These are phyloP conservation scores for Iguana delicatissima DNA, from an alignment of 2,797 vertebrate genomes.

Conservation along the genomic window DNA sequence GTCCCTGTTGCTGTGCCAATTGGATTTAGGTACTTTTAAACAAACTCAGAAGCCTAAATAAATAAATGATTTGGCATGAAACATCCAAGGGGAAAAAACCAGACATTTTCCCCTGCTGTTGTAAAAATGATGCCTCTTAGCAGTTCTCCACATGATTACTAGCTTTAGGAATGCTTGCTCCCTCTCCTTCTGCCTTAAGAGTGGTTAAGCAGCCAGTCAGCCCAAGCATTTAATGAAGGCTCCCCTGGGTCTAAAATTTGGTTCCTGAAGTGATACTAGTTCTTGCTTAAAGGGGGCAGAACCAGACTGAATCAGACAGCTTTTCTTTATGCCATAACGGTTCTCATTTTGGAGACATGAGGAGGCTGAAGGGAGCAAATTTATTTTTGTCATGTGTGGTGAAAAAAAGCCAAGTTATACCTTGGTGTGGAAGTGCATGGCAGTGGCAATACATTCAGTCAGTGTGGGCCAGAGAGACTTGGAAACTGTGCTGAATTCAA, in stretches of 20 bases:
- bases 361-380: not conserved
- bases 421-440: not conserved
- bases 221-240: no score
- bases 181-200: not conserved
- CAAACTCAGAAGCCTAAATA: not conserved
- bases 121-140: not conserved
- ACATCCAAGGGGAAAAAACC: not conserved
- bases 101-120: not conserved
- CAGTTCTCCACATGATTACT: not conserved
- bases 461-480: not conserved
- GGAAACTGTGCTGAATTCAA: not conserved
- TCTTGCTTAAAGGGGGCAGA: not conserved
- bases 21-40: not conserved
- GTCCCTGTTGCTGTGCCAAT: not conserved
- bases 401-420: not conserved
- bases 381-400: not conserved
- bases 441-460: not conserved
- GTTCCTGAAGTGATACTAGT: not conserved
- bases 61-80: not conserved
- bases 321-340: not conserved
- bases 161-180: no score
- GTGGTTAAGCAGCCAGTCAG: not conserved
- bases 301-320: not conserved
- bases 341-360: not conserved
- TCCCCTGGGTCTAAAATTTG: not conserved